Evolutionary conservation across 1,140 invertebrate genomes (phyloP), one percentile per base, ranked within the genome.

Genomic region (Bacillus rossius): DNA sequence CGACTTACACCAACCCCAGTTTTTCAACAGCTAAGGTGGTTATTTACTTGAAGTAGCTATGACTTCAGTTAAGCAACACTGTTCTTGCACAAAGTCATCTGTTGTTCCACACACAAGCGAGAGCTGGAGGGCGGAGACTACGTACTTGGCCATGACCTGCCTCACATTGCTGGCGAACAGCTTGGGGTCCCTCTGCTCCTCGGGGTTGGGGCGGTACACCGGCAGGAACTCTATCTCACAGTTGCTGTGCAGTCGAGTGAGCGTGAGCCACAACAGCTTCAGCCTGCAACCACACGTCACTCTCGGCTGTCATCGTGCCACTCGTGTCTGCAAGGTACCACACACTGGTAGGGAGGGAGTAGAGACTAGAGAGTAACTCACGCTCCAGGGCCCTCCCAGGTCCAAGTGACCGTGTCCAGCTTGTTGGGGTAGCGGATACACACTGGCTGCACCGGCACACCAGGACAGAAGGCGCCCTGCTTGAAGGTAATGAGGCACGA

Each of bases 301-400:
- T n/a, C n/a, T n/a, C n/a, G n/a, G n/a, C n/a, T 13, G 13, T 40
- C 38, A 40, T 40, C 8, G 19, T 48, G 13, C 38, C 43, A 45
- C 43, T 40, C 38, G 38, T 45, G 17, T 45, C 23, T 25, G 23
- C 17, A 45, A 5, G 4, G 17, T 13, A 40, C 38, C 17, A 17
- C 38, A 40, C 13, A 40, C n/a, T n/a, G n/a, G n/a, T n/a, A 34
- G 29, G 10, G 29, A 34, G 5, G 29, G 10, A 10, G 10, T 10
- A 34, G 29, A 10, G 4, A 10, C 29, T 34, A 34, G 29, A 34
- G 25, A 59, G n/a, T 14, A 42, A 87, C 91, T 90, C 79, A 96
- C 92, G 91, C 91, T 76, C 90, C 89, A 60, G 94, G 92, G 56
- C 95, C 94, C 76, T 96, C 92, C 94, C 95, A 98, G 3, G 94